Percentiles rank a stretch among this genome's conserved stretches.
Conservation (phyloP, 2,113 vertebrate species). For the Corynorhinus townsendii region DNA sequence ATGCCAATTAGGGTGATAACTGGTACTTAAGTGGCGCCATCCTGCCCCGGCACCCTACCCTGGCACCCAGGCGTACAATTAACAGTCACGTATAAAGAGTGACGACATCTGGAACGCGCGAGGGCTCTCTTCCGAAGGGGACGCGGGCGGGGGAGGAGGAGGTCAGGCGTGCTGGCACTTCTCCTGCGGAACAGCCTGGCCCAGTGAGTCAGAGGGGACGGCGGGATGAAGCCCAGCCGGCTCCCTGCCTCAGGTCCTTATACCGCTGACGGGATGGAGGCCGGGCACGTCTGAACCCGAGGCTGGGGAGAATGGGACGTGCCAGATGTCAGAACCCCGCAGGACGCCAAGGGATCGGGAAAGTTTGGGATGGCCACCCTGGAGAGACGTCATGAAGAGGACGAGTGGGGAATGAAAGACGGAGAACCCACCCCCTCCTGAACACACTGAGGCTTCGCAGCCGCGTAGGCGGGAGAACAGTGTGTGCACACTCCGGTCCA, state of each 20-base stretch:
- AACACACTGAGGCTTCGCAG: rapidly evolving
- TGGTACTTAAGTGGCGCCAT: slow-evolving; percentile 49
- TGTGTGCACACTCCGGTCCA: background rate
- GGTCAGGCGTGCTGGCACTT: rapidly evolving
- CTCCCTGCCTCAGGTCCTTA: background rate
- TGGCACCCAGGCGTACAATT: background rate
- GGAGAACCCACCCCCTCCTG: rapidly evolving
- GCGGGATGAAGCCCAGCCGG: background rate
- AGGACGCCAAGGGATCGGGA: background rate
- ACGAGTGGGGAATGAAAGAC: background rate
- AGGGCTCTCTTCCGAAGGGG: background rate
- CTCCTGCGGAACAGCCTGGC: background rate
- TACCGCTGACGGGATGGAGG: background rate
- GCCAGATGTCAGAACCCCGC: background rate
- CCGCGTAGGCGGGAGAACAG: too few species aligned
- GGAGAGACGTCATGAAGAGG: background rate
- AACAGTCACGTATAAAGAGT: background rate
- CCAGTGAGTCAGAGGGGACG: background rate
- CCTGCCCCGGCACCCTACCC: slow-evolving; percentile 43
- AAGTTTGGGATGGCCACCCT: background rate
- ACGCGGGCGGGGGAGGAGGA: background rate
- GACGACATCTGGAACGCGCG: background rate
- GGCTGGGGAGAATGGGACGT: background rate
- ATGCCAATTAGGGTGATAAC: slow-evolving; percentile 36
- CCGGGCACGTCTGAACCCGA: background rate